Base-by-base conservation (phyloP, 2,113 vertebrate genomes). In the Otolemur garnettii region DNA sequence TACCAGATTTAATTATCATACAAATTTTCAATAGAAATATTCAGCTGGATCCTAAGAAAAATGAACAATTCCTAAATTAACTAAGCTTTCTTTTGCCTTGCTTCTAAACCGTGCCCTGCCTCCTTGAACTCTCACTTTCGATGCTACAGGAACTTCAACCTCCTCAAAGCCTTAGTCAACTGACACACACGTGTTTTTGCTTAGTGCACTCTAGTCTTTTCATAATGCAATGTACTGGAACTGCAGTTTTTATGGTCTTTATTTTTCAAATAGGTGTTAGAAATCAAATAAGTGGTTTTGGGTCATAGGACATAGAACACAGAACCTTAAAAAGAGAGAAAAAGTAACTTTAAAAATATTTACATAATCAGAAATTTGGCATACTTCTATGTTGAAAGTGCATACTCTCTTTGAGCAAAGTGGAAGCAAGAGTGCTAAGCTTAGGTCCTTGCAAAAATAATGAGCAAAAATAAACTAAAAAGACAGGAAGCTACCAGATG, bases 401-500 rank as follows among this genome's bases (percentile, higher is more conserved):
- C 68, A 87, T 72, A 57, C 26, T 75, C 3, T 68, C 24, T 38
- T 77, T 38, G 68, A 95, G 42, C 33, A 89, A 91, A 94, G 79
- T 30, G 64, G 42, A 79, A 87, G 84, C 2, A 72, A 45, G 45
- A 50, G 45, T 50, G 45, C 18, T 88, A 86, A 75, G 38, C 38
- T 77, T 85, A 90, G 35, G 42, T 72, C 42, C 77, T 77, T 85
- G 84, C 62, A 95, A 84, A 35, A 94, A 94, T 71, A 79, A 92
- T 79, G n/a, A 93, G 50, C 93, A 91, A 84, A 94, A 92, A 69
- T 55, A 96, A 89, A 89, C 74, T 35, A 86, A 83, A 94, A 75
- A 96, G 94, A 84, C 17, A 95, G 96, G 90, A 96, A 96, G 93
- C 90, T 42, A 96, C 94, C 97, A 98, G 95, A 97, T 96, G 97